Percentiles rank a stretch among this genome's conserved stretches.
phyloP scores from a whole-genome alignment of 2,797 vertebrate species.

The Vespertilio murinus region DNA sequence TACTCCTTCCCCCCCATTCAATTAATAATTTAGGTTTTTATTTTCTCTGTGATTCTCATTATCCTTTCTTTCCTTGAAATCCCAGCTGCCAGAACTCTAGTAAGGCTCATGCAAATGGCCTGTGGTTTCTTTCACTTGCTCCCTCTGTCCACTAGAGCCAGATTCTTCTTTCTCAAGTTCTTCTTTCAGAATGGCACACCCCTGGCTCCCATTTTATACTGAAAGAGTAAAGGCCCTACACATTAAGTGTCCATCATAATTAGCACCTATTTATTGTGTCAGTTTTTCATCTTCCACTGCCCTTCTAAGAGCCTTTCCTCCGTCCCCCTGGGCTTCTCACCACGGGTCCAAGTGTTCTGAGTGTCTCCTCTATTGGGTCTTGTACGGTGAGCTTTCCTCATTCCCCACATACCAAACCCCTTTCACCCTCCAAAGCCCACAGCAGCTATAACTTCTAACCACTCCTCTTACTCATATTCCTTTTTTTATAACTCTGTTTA shows the following conservation, averaged over 20 bases:
- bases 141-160: background rate
- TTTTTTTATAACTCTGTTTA: background rate
- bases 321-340: background rate
- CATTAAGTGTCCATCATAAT: background rate
- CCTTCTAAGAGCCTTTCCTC: background rate
- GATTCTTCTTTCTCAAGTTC: background rate
- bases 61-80: background rate
- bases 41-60: background rate
- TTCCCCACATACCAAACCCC: background rate
- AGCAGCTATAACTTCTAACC: background rate
- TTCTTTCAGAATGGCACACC: background rate
- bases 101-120: background rate
- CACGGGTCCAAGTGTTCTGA: accelerated
- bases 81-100: accelerated
- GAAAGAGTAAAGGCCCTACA: background rate
- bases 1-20: background rate
- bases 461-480: background rate
- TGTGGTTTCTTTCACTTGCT: background rate
- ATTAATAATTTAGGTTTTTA: background rate
- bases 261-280: no score
- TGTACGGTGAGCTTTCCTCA: background rate
- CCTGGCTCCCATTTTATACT: background rate
- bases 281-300: background rate
- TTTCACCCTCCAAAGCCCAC: background rate
- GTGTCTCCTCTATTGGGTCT: background rate